phyloP scores from a whole-genome alignment of 2,888 invertebrate genomes.

The Masnerella sp. region DNA sequence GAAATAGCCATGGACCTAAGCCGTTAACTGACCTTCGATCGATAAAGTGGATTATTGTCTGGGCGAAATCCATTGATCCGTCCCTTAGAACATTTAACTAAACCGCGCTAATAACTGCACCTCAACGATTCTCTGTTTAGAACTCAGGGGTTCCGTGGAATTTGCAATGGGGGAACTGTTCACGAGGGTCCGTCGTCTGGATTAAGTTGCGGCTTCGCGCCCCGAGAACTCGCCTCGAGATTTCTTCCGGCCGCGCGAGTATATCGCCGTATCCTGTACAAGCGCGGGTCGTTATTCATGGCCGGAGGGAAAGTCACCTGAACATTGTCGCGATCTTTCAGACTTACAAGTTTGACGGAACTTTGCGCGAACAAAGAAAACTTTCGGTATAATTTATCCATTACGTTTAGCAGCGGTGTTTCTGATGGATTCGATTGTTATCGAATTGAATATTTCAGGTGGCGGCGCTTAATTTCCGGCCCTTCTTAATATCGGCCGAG shows the following conservation, averaged over 20 bases:
- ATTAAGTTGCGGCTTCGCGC: slow-evolving; percentile 39
- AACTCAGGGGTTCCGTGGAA: neutral
- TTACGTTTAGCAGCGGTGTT: slow-evolving; percentile 19
- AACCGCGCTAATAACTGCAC: neutral
- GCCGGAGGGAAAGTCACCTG: slow-evolving; percentile 29
- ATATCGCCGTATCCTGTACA: slow-evolving; percentile 34
- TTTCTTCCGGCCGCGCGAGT: slow-evolving; percentile 20
- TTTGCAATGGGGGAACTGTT: too few relatives aligned
- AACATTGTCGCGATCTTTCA: slow-evolving; percentile 47
- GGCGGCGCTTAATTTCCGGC: neutral
- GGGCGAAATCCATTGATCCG: too few relatives aligned
- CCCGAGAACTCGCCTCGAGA: slow-evolving; percentile 45
- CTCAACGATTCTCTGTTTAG: neutral
- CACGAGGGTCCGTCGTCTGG: slow-evolving; percentile 32
- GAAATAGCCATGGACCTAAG: slow-evolving; percentile 23
- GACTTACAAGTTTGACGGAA: slow-evolving; percentile 43
- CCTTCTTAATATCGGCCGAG: neutral
- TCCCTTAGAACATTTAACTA: too few relatives aligned
- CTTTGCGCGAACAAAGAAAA: slow-evolving; percentile 31
- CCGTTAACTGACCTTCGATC: slow-evolving; percentile 19
- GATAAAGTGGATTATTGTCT: too few relatives aligned
- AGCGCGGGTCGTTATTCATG: slow-evolving; percentile 46
- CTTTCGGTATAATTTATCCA: slow-evolving; percentile 48
- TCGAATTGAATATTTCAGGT: slow-evolving; percentile 19
- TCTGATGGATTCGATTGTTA: slow-evolving; percentile 41